Evolutionary conservation across 2,797 vertebrate genomes (phyloP), one percentile per base, ranked within the genome.

Genomic region (Danio tinwini): DNA sequence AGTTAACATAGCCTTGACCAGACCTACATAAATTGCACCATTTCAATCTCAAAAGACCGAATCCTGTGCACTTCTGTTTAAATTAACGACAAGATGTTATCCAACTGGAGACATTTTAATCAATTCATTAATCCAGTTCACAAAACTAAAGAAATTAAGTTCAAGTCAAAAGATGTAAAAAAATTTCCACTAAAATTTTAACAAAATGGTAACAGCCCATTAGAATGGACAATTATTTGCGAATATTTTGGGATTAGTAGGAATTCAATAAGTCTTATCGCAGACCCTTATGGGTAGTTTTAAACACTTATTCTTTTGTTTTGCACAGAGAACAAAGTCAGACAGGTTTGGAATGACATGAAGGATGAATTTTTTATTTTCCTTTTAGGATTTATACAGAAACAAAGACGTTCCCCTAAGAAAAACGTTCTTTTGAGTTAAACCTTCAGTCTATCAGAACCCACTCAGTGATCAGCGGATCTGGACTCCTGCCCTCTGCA

Each of bases 401-500:
- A 40, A 45, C 19, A 21, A 62, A 44, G 19, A 14, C 2, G 49
- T 50, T 74, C 9, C 47, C 58, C 19, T 63, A 53, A 58, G 74
- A n/a, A 78, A 50, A 52, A 17, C 9, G 11, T 39, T 19, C 13
- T 19, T 59, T 74, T 47, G 61, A 59, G 50, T 13, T 1, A 3
- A 52, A 69, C 16, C 77, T 45, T 78, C 19, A 64, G 50, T 78
- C 52, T 53, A 52, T 12, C 70, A 56, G 64, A 45, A 56, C 39
- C 63, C 3, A 17, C 37, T 29, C 17, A 64, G 12, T 45, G 7
- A 40, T 64, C 19, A 55, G 39, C 3, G 17, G 13, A 62, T 21
- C 47, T 19, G 52, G 55, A 21, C 17, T 64, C 59, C 52, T 65
- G 71, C 65, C 62, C 80, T 74, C 70, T 79, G 75, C 56, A 83